Percentiles rank a stretch among this genome's conserved stretches.
Conservation (phyloP, 1,140 invertebrate genomes). For the Drosophila athabasca region DNA sequence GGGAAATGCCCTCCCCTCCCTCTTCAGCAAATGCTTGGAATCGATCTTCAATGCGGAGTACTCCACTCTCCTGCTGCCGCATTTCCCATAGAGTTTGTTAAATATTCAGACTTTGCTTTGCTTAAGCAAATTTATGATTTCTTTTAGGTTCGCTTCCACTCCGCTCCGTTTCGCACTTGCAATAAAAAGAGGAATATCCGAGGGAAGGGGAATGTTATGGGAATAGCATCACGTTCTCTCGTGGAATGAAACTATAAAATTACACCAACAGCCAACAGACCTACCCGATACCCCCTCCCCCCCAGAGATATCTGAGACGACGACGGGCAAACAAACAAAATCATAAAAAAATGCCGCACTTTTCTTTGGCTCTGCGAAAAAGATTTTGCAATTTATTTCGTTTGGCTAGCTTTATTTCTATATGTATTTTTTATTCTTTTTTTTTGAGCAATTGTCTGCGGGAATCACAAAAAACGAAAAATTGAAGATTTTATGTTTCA, state of each 20-base stretch:
- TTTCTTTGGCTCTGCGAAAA: constrained; percentile 61
- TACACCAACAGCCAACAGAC: constrained; percentile 18
- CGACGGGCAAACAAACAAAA: constrained; percentile 58
- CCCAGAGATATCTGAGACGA: constrained; percentile 19
- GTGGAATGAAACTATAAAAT: constrained; percentile 66
- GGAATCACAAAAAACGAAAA: constrained; percentile 23
- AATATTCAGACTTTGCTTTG: constrained; percentile 55
- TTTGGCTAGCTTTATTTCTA: constrained; percentile 12
- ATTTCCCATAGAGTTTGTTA: constrained; percentile 58
- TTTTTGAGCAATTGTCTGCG: constrained; percentile 67
- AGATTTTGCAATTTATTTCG: constrained; percentile 81
- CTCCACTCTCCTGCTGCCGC: constrained; percentile 29
- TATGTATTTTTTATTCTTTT: background rate
- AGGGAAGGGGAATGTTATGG: constrained; percentile 38
- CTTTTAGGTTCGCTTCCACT: constrained; percentile 36
- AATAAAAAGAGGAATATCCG: constrained; percentile 48
- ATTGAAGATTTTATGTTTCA: too few species aligned
- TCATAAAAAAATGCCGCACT: constrained; percentile 72
- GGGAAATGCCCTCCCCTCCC: constrained; percentile 11
- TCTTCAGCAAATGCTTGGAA: constrained; percentile 3
- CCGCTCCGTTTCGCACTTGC: constrained; percentile 5
- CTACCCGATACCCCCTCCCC: background rate
- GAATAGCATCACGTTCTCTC: constrained; percentile 66
- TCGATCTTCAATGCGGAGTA: background rate
- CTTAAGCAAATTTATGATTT: constrained; percentile 50